Evolutionary conservation across 2,113 vertebrate species (phyloP).

Genomic region (Desmodus rotundus): DNA sequence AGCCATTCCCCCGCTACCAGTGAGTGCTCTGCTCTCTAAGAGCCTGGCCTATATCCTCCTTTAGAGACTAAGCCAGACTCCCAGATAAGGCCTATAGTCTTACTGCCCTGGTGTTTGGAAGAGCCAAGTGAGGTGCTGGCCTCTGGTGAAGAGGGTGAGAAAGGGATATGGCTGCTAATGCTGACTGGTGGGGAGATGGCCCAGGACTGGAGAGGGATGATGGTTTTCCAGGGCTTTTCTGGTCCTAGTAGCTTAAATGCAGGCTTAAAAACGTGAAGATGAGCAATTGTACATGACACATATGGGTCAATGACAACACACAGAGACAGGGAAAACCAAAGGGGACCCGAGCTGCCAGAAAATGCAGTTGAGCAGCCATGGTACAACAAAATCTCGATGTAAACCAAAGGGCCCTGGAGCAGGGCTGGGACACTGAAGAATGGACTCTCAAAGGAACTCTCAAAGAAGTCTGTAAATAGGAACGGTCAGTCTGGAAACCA

Average conservation of each 20-base stretch:
- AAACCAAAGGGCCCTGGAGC: not conserved
- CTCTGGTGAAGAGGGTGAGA: not conserved
- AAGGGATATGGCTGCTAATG: not conserved
- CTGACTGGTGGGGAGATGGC: not conserved
- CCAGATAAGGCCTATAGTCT: not conserved
- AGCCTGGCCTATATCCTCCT: conserved; percentile 6
- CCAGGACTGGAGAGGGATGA: not conserved
- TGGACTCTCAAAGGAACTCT: conserved; percentile 14
- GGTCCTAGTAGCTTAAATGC: not conserved
- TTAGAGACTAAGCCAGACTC: not conserved
- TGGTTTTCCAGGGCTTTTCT: not conserved
- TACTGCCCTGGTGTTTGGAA: not conserved
- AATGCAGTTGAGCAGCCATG: not conserved
- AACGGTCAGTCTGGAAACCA: conserved; percentile 16
- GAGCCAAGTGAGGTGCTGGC: not conserved
- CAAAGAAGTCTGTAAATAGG: conserved; percentile 16
- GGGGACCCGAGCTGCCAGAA: not conserved
- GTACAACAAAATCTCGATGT: not conserved
- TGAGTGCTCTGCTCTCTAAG: not conserved
- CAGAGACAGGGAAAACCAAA: conserved; percentile 19
- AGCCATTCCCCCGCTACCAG: not conserved
- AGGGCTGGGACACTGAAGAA: not conserved
- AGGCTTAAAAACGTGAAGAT: conserved; percentile 17
- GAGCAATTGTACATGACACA: not conserved
- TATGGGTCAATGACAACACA: conserved; percentile 26